phyloP scores from a whole-genome alignment of 2,113 vertebrate species.

The Thryonomys swinderianus region DNA sequence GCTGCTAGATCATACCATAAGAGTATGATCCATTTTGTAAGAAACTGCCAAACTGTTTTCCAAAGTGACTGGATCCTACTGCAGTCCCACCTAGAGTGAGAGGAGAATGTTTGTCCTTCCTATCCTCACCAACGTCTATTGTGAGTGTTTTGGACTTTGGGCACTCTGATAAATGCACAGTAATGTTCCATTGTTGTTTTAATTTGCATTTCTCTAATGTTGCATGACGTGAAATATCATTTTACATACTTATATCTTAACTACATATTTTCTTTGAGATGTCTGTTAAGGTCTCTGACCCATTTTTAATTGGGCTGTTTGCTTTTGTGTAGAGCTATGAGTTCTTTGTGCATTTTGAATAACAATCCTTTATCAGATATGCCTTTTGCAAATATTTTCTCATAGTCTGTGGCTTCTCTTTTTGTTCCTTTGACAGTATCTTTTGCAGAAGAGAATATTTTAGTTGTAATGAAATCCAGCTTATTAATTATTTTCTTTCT shows the following conservation, averaged over 20 bases:
- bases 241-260: not conserved
- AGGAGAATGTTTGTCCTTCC: too few species aligned
- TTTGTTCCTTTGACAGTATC: conserved; percentile 34
- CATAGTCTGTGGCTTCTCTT: not conserved
- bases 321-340: not conserved
- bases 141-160: not conserved
- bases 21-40: not conserved
- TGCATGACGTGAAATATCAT: not conserved
- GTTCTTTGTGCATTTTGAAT: not conserved
- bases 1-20: not conserved
- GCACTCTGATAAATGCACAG: too few species aligned
- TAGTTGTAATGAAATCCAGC: conserved; percentile 37
- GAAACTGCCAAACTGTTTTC: not conserved
- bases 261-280: not conserved
- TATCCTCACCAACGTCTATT: not conserved
- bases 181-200: not conserved
- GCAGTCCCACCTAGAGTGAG: not conserved
- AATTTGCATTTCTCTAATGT: not conserved
- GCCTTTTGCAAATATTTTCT: conserved; percentile 35
- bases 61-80: too few species aligned
- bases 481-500: conserved; percentile 28
- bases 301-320: not conserved
- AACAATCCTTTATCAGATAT: conserved; percentile 17
- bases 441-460: not conserved
- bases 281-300: not conserved